Conservation (phyloP, 1,140 invertebrate species). For the Apis dorsata region DNA sequence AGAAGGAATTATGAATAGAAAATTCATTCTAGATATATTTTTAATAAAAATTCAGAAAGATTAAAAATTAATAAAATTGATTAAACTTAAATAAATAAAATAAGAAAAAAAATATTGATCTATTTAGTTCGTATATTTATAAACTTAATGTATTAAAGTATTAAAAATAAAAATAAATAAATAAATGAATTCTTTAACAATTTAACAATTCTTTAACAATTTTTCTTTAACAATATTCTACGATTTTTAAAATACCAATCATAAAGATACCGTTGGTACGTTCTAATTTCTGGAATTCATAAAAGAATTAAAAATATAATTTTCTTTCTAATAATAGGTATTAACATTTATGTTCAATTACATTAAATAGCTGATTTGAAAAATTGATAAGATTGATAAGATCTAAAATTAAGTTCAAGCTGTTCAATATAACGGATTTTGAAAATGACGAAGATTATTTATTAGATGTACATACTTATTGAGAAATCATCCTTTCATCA, state of each 20-base stretch:
- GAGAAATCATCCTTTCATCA: constrained; percentile 17
- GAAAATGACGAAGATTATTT: not conserved
- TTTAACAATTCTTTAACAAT: not conserved
- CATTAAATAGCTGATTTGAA: not conserved
- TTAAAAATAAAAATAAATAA: too few relatives aligned
- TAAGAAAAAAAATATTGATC: too few relatives aligned
- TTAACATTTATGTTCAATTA: not conserved
- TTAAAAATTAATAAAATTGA: too few relatives aligned
- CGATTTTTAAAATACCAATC: not conserved
- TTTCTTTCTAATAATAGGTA: not conserved
- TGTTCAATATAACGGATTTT: not conserved
- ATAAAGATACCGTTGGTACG: not conserved
- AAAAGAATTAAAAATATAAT: not conserved
- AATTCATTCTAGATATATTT: too few relatives aligned
- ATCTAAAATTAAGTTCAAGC: not conserved
- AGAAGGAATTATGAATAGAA: too few relatives aligned
- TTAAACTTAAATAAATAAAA: too few relatives aligned
- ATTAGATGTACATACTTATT: not conserved
- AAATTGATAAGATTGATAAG: not conserved
- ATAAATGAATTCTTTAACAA: not conserved
- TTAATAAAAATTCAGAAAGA: too few relatives aligned
- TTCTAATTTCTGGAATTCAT: not conserved
- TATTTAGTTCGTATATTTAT: too few relatives aligned
- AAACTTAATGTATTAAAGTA: too few relatives aligned
- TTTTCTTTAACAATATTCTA: not conserved